Base-by-base conservation (phyloP, 2,113 vertebrate genomes). In the Nibea albiflora region DNA sequence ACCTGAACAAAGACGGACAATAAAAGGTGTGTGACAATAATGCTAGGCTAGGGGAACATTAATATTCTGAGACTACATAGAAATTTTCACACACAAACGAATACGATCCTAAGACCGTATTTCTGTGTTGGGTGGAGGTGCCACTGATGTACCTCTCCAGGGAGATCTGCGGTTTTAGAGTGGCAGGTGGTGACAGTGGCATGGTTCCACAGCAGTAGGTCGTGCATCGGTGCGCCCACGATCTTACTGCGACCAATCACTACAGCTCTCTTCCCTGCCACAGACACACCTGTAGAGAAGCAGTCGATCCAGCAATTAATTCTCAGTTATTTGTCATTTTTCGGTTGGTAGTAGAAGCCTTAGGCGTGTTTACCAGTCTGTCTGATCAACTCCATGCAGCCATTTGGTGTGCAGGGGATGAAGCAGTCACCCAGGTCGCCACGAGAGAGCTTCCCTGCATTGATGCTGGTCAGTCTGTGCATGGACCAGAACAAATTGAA, bases 231-330 rank as follows among this genome's bases (percentile, higher is more conserved):
- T 22, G 98, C 97, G 0, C 98, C 98, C 0, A 99, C 98, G 0
- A 99, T 99, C 94, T 99, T 99, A 88, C 98, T 99, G 66, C 98
- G 97, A 10, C 98, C 98, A 1, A 99, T 89, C 80, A 99, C 97
- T 0, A 99, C 98, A 0, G 98, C 98, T 2, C 92, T 96, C 68
- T 97, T 98, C 57, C 98, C 98, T 0, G 96, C 96, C 82, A 99
- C 94, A 52, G 96, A 95, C 20, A 98, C 49, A 52, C 98, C 98
- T 99, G 87, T 1, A 63, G 26, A 80, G 47, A 89, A 58, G 72
- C 15, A 1, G 22, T 20, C 0, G 12, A 39, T 17, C 8, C 2
- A 16, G 68, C 0, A 15, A 3, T 60, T 15, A 4, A 65, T 14
- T 56, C 9, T 44, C 9, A 50, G 14, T 35, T 46, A 1, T 68